Percentiles rank a stretch among this genome's conserved stretches.
Evolutionary conservation across 53 echinoderm and acorn worm genomes (phyloP).

Genomic region (Mesocentrotus franciscanus): DNA sequence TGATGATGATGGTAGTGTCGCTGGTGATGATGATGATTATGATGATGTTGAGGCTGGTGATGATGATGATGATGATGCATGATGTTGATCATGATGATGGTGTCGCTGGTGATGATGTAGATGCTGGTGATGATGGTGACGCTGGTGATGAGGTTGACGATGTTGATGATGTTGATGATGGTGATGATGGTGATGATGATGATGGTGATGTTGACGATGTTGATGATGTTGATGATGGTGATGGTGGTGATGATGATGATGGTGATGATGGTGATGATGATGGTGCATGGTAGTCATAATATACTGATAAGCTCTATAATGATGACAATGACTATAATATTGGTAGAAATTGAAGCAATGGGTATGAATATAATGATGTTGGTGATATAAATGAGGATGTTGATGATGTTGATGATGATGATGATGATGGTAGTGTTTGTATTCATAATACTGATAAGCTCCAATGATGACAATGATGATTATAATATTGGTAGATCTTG

Average conservation of each 20-base stretch:
- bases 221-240: conserved; percentile 4
- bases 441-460: background rate
- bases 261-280: background rate
- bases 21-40: background rate
- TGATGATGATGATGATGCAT: background rate
- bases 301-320: too few species aligned
- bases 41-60: background rate
- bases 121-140: background rate
- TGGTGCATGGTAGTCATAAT: too few species aligned
- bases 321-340: background rate
- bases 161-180: background rate
- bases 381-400: background rate
- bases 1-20: background rate
- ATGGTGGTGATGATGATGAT: background rate
- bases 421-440: background rate
- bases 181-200: background rate
- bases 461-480: background rate
- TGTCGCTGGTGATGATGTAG: background rate
- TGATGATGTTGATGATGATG: background rate
- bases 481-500: background rate
- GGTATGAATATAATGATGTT: background rate
- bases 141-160: too few species aligned
- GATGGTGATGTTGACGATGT: background rate
- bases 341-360: too few species aligned
- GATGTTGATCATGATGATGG: background rate